Conservation (phyloP, 2,888 invertebrate genomes). For the Stenolophus ochropezus region DNA sequence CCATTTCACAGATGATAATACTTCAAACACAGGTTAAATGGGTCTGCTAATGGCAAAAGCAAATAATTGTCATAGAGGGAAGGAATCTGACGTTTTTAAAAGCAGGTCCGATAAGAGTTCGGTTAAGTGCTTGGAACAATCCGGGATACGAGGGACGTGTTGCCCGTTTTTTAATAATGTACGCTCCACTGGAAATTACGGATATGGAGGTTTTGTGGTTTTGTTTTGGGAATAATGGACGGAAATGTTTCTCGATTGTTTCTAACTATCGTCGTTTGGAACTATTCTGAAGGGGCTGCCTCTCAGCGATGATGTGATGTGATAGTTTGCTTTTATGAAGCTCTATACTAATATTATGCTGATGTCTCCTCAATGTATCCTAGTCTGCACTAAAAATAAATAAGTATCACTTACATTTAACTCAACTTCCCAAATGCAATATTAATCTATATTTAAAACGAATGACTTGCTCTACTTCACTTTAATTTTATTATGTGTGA, state of each 20-base stretch:
- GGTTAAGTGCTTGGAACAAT: constrained; percentile 30
- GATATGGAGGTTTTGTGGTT: constrained; percentile 34
- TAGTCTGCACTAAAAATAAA: no score
- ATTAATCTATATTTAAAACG: no score
- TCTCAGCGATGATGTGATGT: background rate
- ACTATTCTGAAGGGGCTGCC: background rate
- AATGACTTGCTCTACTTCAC: no score
- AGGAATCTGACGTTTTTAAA: constrained; percentile 16
- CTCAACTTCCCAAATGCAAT: no score
- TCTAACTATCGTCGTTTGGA: background rate
- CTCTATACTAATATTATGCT: background rate
- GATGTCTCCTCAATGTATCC: no score
- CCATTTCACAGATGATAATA: constrained; percentile 49
- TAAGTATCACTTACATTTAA: no score
- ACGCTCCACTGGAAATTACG: constrained; percentile 27
- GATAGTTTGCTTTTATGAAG: background rate
- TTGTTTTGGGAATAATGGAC: constrained; percentile 25
- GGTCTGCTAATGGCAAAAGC: constrained; percentile 57
- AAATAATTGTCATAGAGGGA: constrained; percentile 50
- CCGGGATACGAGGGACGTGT: background rate
- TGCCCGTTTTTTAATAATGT: constrained; percentile 37
- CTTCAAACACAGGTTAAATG: constrained; percentile 56
- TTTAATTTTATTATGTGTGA: no score
- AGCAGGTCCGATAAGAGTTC: constrained; percentile 25
- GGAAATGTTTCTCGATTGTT: constrained; percentile 27